Conservation (phyloP, 2,113 vertebrate genomes). For the Carettochelys insculpta region DNA sequence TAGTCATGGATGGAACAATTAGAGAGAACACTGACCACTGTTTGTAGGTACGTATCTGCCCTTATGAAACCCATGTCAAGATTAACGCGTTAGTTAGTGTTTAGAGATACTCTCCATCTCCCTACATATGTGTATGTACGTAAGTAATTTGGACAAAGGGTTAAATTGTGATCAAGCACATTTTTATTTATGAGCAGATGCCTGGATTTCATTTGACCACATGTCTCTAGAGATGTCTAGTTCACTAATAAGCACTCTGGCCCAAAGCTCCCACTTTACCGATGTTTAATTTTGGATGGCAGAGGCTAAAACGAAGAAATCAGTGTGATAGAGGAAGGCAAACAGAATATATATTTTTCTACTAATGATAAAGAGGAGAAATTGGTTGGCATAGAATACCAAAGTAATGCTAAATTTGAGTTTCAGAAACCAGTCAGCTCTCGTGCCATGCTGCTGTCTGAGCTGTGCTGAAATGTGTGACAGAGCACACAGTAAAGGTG, state of each 20-base stretch:
- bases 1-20: too few relatives aligned
- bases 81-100: not conserved
- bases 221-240: not conserved
- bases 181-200: not conserved
- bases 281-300: conserved; percentile 10
- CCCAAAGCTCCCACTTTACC: not conserved
- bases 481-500: conserved; percentile 60
- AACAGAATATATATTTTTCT: not conserved
- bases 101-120: not conserved
- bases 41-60: not conserved
- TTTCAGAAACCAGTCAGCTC: conserved; percentile 59
- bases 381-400: conserved; percentile 31
- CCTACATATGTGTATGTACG: not conserved
- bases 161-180: not conserved
- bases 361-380: conserved; percentile 37
- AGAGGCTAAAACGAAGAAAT: not conserved
- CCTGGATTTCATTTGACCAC: not conserved
- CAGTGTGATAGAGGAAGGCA: not conserved
- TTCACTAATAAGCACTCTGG: not conserved
- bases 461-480: conserved; percentile 59
- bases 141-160: conserved; percentile 8
- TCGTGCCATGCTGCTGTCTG: conserved; percentile 63
- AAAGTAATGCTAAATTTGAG: conserved; percentile 50
- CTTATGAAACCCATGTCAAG: not conserved
- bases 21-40: too few relatives aligned